These are phyloP conservation scores for Orientallactaga bullata DNA, from an alignment of 2,113 vertebrate species.

Conservation along the genomic window DNA sequence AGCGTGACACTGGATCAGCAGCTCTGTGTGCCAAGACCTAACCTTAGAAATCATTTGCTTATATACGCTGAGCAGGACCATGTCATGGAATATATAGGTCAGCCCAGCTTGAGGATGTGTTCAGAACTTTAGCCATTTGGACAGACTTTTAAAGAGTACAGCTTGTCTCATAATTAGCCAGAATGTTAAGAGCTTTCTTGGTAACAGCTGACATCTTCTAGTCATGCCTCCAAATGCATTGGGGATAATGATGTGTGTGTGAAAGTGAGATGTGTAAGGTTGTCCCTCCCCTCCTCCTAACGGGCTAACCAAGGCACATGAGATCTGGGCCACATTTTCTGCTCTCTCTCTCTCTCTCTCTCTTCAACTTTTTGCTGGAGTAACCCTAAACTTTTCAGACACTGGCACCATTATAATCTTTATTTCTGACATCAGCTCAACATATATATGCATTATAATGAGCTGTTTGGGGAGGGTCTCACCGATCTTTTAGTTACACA, in stretches of 20 bases:
- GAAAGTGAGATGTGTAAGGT: slow-evolving; percentile 28
- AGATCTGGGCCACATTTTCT: background rate
- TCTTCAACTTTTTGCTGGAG: slow-evolving; percentile 2
- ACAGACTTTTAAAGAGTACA: slow-evolving; percentile 57
- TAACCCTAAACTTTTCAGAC: background rate
- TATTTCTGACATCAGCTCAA: background rate
- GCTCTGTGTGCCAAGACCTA: slow-evolving; percentile 32
- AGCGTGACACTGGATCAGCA: background rate
- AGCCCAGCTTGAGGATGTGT: slow-evolving; percentile 16
- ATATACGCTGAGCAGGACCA: background rate
- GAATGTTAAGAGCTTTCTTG: slow-evolving; percentile 61
- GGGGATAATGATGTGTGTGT: slow-evolving; percentile 57
- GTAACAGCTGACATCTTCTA: slow-evolving; percentile 65
- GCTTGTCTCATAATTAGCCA: slow-evolving; percentile 65
- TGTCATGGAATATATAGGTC: slow-evolving; percentile 59
- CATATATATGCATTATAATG: background rate
- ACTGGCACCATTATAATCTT: background rate
- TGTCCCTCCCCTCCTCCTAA: background rate
- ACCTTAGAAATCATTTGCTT: slow-evolving; percentile 18
- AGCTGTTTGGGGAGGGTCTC: background rate
- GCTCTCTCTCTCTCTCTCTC: background rate
- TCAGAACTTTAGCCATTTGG: slow-evolving; percentile 54
- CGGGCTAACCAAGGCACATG: background rate
- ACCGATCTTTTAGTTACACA: background rate
- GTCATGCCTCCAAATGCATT: slow-evolving; percentile 63